Evolutionary conservation across 1,140 invertebrate species (phyloP), one percentile per base, ranked within the genome.

Genomic region (Bombus consobrinus): DNA sequence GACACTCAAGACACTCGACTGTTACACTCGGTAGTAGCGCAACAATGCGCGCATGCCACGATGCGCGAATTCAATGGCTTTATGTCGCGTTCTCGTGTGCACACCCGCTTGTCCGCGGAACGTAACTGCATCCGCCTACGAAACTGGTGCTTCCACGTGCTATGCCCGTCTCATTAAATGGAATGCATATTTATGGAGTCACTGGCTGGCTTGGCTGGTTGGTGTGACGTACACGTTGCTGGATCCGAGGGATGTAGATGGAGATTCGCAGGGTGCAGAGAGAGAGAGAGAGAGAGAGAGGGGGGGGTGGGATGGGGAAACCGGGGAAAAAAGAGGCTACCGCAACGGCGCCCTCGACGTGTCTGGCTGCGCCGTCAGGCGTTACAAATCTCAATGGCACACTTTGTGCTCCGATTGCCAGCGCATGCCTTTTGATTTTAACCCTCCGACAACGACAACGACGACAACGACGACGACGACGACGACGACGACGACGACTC

Each of bases 181-280:
- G 89, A 90, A 90, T 90, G 86, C 89, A 90, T 90, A 90, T 90
- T 90, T 90, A 90, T 90, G 89, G 88, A 87, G 85, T 88, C 85
- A 74, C 88, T 66, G 89, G 83, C 88, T 74, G 88, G 83, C 34
- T 41, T 47, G 89, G 66, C 6, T 68, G 68, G 9, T 34, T 69
- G 37, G 22, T 22, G 66, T 69, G 68, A 69, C 57, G 81, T 87
- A 59, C 66, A 81, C 73, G 74, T 82, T 79, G 32, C 68, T 34
- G 53, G 69, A 53, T 89, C 74, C 32, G 43, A 77, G 81, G 80
- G 83, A 81, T 32, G 62, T 28, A 72, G 53, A 28, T 71, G 68
- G 78, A 62, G 77, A 53, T n/a, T 85, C 73, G 78, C 47, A 22
- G 43, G 34, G 9, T 12, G 69, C 37, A 28, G 57, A 53, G 78